These are phyloP conservation scores for Drosophila pectinifera DNA, from an alignment of 1,140 invertebrate species.

Conservation along the genomic window DNA sequence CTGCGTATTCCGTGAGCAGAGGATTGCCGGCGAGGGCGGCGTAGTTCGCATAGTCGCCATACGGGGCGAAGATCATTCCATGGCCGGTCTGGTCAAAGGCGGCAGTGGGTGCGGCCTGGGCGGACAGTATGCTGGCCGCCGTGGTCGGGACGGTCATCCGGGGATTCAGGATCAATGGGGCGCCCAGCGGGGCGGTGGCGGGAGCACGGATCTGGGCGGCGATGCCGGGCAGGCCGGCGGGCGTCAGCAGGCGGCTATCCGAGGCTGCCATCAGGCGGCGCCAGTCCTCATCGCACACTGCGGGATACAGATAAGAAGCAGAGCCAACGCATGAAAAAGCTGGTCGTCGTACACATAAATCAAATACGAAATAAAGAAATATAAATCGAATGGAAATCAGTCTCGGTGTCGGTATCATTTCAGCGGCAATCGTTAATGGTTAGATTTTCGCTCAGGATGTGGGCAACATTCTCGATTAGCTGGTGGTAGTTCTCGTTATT, in stretches of 20 bases:
- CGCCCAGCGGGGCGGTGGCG: constrained; percentile 90
- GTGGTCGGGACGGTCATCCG: constrained; percentile 93
- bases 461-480: constrained; percentile 34
- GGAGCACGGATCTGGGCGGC: constrained; percentile 88
- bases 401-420: constrained; percentile 28
- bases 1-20: constrained; percentile 94
- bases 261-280: constrained; percentile 91
- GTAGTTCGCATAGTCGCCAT: constrained; percentile 95
- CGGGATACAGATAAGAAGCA: constrained; percentile 84
- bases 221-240: constrained; percentile 86
- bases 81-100: constrained; percentile 87
- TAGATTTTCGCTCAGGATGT: constrained; percentile 31
- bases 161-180: constrained; percentile 94
- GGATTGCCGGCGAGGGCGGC: constrained; percentile 92
- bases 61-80: constrained; percentile 91
- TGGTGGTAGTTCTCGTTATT: constrained; percentile 37
- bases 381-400: constrained; percentile 45
- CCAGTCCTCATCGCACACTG: constrained; percentile 90
- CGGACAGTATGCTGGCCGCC: constrained; percentile 90
- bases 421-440: constrained; percentile 48
- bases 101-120: constrained; percentile 90
- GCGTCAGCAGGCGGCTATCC: constrained; percentile 90
- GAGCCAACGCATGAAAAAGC: constrained; percentile 83
- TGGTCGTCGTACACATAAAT: constrained; percentile 68
- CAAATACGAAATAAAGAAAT: constrained; percentile 69